Evolutionary conservation across 2,888 invertebrate genomes (phyloP).

Genomic region (Pediacus dermestoides): DNA sequence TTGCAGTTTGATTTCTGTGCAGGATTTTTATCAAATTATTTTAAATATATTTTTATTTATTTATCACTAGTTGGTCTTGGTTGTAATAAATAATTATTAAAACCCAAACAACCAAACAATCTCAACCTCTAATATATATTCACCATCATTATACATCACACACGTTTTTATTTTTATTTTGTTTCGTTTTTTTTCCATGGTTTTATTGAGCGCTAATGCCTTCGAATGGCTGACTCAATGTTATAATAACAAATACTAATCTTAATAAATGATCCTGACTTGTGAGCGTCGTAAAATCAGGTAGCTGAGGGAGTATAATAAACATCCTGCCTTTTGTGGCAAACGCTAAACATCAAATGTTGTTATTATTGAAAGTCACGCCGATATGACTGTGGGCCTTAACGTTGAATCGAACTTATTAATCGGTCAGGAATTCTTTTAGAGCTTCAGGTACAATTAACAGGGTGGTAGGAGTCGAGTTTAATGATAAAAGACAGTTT

Average conservation of each 20-base stretch:
- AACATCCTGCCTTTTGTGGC: conserved; percentile 42
- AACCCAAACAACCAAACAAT: no score
- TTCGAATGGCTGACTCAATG: conserved; percentile 24
- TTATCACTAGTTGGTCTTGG: no score
- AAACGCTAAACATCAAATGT: conserved; percentile 28
- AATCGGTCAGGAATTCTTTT: conserved; percentile 22
- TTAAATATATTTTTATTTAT: no score
- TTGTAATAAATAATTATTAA: no score
- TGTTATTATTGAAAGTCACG: conserved; percentile 37
- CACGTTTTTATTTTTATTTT: no score
- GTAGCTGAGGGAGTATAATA: conserved; percentile 36
- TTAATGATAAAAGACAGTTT: no score
- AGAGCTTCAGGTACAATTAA: conserved; percentile 6
- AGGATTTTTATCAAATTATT: no score
- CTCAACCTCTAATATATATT: no score
- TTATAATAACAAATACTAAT: conserved; percentile 38
- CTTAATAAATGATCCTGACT: conserved; percentile 37
- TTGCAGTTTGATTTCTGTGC: no score
- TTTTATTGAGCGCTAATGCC: conserved; percentile 27
- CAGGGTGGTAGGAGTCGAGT: no score
- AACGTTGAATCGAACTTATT: conserved; percentile 26
- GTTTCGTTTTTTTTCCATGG: no score
- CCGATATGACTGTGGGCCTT: conserved; percentile 14
- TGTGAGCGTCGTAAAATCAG: conserved; percentile 34
- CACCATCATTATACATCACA: no score